Percentiles rank a stretch among this genome's conserved stretches.
Conservation (phyloP, 1,140 invertebrate genomes). For the Drosophila mayri region DNA sequence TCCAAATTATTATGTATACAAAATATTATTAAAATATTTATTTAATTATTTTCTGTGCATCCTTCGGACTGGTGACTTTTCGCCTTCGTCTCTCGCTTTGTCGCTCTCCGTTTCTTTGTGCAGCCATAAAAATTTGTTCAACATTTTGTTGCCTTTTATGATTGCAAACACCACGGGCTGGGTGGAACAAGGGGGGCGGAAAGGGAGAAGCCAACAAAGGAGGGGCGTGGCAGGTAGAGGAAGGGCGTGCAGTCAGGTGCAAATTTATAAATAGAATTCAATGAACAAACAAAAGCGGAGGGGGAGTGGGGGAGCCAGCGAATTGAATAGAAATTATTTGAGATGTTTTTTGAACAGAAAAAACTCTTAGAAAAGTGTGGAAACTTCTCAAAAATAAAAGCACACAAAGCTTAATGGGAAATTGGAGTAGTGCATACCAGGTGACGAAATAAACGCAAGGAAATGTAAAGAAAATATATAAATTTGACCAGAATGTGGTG, state of each 20-base stretch:
- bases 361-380: conserved; percentile 3
- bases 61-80: conserved; percentile 23
- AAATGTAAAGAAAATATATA: background rate
- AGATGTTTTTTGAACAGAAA: conserved; percentile 14
- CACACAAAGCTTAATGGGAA: conserved; percentile 3
- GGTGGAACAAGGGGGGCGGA: background rate
- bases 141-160: conserved; percentile 62
- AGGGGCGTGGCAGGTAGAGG: background rate
- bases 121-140: conserved; percentile 60
- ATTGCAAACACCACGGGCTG: conserved; percentile 21
- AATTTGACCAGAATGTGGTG: background rate
- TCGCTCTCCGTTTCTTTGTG: conserved; percentile 37
- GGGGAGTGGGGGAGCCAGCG: background rate
- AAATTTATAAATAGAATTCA: conserved; percentile 52
- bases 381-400: conserved; percentile 12
- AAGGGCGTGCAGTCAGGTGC: conserved; percentile 23
- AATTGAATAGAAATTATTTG: conserved; percentile 42
- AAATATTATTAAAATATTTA: background rate
- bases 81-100: conserved; percentile 25
- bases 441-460: background rate
- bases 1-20: background rate
- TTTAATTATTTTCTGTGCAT: conserved; percentile 5
- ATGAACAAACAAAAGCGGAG: conserved; percentile 35
- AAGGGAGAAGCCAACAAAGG: conserved; percentile 14
- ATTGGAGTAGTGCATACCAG: background rate